Conservation (phyloP, 1,140 invertebrate species). For the Potamilus streckersoni region DNA sequence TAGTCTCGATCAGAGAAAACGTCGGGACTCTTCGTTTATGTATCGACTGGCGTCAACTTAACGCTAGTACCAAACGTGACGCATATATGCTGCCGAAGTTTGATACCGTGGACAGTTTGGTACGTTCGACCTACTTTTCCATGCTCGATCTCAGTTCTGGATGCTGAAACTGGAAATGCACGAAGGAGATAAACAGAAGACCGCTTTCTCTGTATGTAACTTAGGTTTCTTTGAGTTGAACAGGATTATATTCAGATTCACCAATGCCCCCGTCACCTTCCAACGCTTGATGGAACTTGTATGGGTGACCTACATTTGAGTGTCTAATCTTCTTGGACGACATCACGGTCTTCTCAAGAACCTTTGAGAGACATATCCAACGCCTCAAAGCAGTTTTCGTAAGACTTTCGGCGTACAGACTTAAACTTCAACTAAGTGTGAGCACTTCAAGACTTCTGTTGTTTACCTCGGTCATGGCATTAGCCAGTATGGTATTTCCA, state of each 20-base stretch:
- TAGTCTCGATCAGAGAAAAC: constrained; percentile 13
- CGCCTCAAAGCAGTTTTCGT: constrained; percentile 26
- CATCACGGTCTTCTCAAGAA: constrained; percentile 24
- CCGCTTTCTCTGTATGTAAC: constrained; percentile 2
- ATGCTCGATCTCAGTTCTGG: constrained; percentile 60
- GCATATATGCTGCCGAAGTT: constrained; percentile 6
- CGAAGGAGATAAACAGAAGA: not conserved
- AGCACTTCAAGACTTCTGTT: constrained; percentile 60
- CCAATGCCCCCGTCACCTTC: no score
- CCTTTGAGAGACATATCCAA: constrained; percentile 32
- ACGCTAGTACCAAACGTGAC: not conserved
- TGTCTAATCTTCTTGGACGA: constrained; percentile 25
- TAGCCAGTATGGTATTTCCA: constrained; percentile 30
- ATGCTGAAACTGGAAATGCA: constrained; percentile 54
- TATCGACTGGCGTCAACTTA: constrained; percentile 9
- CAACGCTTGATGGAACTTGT: no score
- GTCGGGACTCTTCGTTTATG: constrained; percentile 14
- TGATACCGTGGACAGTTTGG: constrained; percentile 37
- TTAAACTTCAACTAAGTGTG: constrained; percentile 38
- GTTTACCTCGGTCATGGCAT: constrained; percentile 22
- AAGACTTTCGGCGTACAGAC: constrained; percentile 17
- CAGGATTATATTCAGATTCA: not conserved
- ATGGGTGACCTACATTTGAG: no score
- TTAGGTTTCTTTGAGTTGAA: constrained; percentile 4
- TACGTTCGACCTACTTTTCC: constrained; percentile 34